phyloP scores from a whole-genome alignment of 2,797 vertebrate genomes.

The Cyclura pinguis region DNA sequence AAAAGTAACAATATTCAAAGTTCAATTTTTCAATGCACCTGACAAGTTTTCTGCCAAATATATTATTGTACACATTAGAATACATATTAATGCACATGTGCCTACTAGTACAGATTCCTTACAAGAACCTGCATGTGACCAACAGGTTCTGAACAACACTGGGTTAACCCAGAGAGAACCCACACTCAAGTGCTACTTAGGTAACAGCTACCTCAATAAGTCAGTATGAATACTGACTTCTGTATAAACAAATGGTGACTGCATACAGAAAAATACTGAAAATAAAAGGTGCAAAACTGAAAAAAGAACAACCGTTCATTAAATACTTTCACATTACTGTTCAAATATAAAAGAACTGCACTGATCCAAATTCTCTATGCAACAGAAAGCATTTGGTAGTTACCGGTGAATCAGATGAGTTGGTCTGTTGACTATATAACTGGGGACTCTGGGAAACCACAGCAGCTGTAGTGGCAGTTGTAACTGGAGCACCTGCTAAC shows the following conservation, averaged over 20 bases:
- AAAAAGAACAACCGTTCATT: neutral
- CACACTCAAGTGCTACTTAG: neutral
- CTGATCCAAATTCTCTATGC: constrained; percentile 7
- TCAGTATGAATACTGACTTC: neutral
- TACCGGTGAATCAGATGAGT: constrained; percentile 83
- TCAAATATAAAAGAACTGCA: neutral
- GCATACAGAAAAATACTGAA: neutral
- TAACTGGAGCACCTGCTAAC: constrained; percentile 79
- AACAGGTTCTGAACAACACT: neutral
- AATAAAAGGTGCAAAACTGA: neutral
- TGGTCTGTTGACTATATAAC: constrained; percentile 90
- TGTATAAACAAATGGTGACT: neutral
- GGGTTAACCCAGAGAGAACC: neutral
- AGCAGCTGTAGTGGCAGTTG: constrained; percentile 85
- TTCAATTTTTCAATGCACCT: neutral
- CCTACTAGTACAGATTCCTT: neutral
- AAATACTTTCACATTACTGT: neutral
- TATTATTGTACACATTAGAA: neutral
- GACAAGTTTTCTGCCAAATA: neutral
- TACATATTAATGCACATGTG: neutral
- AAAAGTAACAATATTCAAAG: constrained; percentile 23
- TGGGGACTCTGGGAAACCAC: constrained; percentile 93
- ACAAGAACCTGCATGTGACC: neutral
- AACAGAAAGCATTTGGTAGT: constrained; percentile 50
- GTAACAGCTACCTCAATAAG: neutral